phyloP scores from a whole-genome alignment of 2,113 vertebrate genomes.

The Stegastes partitus region DNA sequence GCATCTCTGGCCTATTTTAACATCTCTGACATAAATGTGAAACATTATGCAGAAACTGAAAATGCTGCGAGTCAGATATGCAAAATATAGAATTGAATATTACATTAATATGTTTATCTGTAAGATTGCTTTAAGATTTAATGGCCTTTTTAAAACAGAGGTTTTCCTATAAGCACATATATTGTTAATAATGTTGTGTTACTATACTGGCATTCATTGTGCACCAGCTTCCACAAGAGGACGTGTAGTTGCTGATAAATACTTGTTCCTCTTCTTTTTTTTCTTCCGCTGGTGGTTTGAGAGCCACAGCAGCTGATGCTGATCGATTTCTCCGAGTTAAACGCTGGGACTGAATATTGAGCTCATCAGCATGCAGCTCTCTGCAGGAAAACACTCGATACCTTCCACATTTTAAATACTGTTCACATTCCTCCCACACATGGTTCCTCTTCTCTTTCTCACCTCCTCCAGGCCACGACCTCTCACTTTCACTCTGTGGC shows the following conservation, averaged over 20 bases:
- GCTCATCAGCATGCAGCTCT: no score
- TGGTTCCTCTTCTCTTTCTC: slow-evolving; percentile 2
- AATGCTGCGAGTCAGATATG: neutral
- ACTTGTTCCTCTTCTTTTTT: no score
- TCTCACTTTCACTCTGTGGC: slow-evolving; percentile 20
- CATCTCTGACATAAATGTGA: slow-evolving; percentile 10
- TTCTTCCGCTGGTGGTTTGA: no score
- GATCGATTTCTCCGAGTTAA: neutral
- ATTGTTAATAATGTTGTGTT: no score
- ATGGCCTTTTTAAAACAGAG: no score
- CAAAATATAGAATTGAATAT: neutral
- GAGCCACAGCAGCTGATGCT: neutral
- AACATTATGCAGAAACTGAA: neutral
- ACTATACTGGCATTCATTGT: no score
- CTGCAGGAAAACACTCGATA: neutral
- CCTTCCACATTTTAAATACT: neutral
- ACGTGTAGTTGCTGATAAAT: no score
- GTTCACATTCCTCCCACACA: slow-evolving; percentile 9
- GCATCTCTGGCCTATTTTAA: slow-evolving; percentile 40
- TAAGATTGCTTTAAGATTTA: no score
- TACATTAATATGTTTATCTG: no score
- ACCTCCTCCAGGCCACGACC: slow-evolving; percentile 6
- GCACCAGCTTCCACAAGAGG: no score
- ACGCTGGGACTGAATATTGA: neutral
- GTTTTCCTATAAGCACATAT: no score